Conservation (phyloP, 2,113 vertebrate genomes). For the Mohoua ochrocephala region DNA sequence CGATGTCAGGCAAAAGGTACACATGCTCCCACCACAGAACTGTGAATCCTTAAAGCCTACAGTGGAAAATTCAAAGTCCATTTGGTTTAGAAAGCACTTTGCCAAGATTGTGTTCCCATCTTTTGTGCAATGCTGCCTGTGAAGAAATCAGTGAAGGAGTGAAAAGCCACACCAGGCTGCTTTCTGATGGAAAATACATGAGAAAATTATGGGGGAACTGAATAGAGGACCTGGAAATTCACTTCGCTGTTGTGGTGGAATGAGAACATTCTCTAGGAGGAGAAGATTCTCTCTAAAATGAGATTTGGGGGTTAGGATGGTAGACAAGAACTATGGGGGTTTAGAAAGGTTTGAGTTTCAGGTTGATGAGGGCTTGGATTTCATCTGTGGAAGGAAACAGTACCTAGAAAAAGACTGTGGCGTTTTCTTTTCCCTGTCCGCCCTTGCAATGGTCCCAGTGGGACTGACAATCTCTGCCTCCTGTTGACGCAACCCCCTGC, state of each 20-base stretch:
- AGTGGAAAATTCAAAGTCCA: not conserved
- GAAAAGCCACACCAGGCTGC: not conserved
- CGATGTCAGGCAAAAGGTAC: not conserved
- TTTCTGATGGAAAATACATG: not conserved
- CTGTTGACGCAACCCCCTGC: too few species aligned
- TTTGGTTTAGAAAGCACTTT: not conserved
- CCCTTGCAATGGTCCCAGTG: fast-evolving
- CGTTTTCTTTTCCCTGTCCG: not conserved
- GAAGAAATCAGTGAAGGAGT: not conserved
- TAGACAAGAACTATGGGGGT: not conserved
- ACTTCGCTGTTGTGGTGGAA: not conserved
- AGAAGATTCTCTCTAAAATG: not conserved
- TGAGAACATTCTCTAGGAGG: not conserved
- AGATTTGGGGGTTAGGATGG: not conserved
- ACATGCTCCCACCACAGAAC: not conserved
- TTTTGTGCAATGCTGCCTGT: fast-evolving
- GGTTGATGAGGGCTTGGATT: not conserved
- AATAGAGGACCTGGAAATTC: not conserved
- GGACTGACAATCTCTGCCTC: not conserved
- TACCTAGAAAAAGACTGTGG: not conserved
- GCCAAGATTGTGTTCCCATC: not conserved
- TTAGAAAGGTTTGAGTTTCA: not conserved
- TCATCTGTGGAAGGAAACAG: not conserved
- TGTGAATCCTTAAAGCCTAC: not conserved
- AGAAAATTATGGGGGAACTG: not conserved